A percentile compares a stretch with the other conserved stretches of the same genome.
These are phyloP conservation scores for Amblyjoppa fuscipennis DNA, from an alignment of 2,888 invertebrate genomes.

Conservation along the genomic window DNA sequence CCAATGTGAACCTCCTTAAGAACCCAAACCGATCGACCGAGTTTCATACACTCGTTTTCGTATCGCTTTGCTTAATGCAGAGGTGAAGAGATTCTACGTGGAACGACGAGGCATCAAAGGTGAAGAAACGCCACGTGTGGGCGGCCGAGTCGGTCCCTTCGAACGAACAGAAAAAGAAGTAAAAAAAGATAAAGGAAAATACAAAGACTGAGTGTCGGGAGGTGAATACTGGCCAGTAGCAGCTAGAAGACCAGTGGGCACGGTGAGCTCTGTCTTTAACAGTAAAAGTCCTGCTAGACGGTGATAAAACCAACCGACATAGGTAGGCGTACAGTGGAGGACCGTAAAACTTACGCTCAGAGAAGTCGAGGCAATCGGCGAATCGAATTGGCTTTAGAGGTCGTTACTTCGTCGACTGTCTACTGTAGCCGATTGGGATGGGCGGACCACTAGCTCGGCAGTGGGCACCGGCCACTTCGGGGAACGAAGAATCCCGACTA, in stretches of 20 bases:
- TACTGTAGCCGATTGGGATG: neutral
- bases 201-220: constrained; percentile 30
- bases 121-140: constrained; percentile 44
- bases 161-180: constrained; percentile 7
- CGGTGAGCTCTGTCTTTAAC: constrained; percentile 71
- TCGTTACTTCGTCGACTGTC: too few relatives aligned
- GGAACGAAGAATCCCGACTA: constrained; percentile 41
- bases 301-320: constrained; percentile 74
- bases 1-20: too few relatives aligned
- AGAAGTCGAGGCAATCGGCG: too few relatives aligned
- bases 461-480: constrained; percentile 14
- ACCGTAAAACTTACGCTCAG: too few relatives aligned
- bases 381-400: too few relatives aligned
- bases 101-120: constrained; percentile 16
- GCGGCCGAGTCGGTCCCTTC: constrained; percentile 22
- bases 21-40: too few relatives aligned
- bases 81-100: too few relatives aligned
- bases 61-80: too few relatives aligned
- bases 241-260: constrained; percentile 17
- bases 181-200: constrained; percentile 24
- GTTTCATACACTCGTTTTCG: too few relatives aligned
- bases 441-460: constrained; percentile 5
- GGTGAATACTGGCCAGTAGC: constrained; percentile 37
- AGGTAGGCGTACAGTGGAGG: constrained; percentile 51
- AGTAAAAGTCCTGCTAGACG: constrained; percentile 79